These are phyloP conservation scores for Bombus pyrosoma DNA, from an alignment of 1,140 invertebrate species.

Conservation along the genomic window DNA sequence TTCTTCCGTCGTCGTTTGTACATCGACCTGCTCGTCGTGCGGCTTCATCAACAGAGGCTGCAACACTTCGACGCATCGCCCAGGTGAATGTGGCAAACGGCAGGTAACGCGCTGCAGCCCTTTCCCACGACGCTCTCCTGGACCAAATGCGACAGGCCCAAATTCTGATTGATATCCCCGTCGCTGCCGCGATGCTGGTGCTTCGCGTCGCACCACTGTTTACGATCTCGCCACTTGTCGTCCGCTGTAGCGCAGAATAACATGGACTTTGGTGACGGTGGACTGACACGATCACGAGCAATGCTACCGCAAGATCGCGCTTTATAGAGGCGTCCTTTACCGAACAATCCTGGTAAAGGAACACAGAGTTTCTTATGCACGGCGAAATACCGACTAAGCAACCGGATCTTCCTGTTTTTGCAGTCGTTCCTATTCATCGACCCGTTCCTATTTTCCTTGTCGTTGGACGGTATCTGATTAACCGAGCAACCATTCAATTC, in stretches of 20 bases:
- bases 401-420: conserved; percentile 83
- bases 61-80: conserved; percentile 84
- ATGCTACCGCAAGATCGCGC: conserved; percentile 85
- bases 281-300: conserved; percentile 81
- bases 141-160: conserved; percentile 73
- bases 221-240: conserved; percentile 77
- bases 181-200: conserved; percentile 80
- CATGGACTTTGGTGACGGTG: conserved; percentile 76
- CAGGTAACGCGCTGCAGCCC: conserved; percentile 79
- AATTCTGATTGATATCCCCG: conserved; percentile 83
- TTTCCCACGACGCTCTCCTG: conserved; percentile 77
- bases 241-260: conserved; percentile 71
- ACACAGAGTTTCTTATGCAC: conserved; percentile 85
- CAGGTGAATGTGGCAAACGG: conserved; percentile 84
- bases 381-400: conserved; percentile 86
- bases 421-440: conserved; percentile 73
- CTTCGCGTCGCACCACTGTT: conserved; percentile 78
- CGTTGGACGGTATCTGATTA: conserved; percentile 42
- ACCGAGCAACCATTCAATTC: conserved; percentile 50
- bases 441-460: conserved; percentile 66
- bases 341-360: conserved; percentile 83
- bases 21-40: neutral
- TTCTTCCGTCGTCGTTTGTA: conserved; percentile 26
- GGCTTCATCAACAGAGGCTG: conserved; percentile 83
- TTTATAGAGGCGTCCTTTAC: conserved; percentile 84